A percentile compares a stretch with the other conserved stretches of the same genome.
Conservation (phyloP, 2,888 invertebrate species). For the Amiota mariae region DNA sequence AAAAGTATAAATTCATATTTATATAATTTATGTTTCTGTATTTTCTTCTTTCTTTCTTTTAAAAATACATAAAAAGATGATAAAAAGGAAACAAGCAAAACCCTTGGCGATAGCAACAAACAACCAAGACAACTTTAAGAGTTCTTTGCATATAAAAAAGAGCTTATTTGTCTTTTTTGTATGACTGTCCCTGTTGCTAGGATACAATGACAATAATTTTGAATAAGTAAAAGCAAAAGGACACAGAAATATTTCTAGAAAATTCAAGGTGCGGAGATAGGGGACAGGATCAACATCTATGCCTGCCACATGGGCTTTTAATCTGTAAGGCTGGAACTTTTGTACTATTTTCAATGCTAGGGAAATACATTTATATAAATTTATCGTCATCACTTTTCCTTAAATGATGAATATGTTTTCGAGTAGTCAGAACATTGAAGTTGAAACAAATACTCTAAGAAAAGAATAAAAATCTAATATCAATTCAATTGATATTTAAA, state of each 20-base stretch:
- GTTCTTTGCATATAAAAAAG: conserved; percentile 9
- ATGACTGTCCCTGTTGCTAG: conserved; percentile 24
- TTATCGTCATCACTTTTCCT: too few relatives aligned
- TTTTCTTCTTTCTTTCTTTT: conserved; percentile 35
- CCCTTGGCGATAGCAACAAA: background rate
- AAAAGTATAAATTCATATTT: conserved; percentile 61
- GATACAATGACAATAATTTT: background rate
- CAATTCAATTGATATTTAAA: too few relatives aligned
- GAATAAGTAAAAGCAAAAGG: too few relatives aligned
- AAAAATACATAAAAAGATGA: conserved; percentile 4
- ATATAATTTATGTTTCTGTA: conserved; percentile 53
- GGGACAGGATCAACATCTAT: too few relatives aligned
- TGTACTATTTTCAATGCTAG: background rate
- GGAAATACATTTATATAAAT: background rate
- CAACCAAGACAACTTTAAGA: background rate
- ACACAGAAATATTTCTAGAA: too few relatives aligned
- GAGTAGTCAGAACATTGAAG: too few relatives aligned
- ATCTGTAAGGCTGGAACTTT: background rate
- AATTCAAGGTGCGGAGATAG: too few relatives aligned
- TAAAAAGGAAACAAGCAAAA: background rate
- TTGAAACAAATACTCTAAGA: too few relatives aligned
- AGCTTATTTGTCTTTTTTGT: conserved; percentile 62
- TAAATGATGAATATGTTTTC: too few relatives aligned
- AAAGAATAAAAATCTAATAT: too few relatives aligned
- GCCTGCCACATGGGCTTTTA: too few relatives aligned